Evolutionary conservation across 2,888 invertebrate species (phyloP).

Genomic region (Caenorhabditis sp.): DNA sequence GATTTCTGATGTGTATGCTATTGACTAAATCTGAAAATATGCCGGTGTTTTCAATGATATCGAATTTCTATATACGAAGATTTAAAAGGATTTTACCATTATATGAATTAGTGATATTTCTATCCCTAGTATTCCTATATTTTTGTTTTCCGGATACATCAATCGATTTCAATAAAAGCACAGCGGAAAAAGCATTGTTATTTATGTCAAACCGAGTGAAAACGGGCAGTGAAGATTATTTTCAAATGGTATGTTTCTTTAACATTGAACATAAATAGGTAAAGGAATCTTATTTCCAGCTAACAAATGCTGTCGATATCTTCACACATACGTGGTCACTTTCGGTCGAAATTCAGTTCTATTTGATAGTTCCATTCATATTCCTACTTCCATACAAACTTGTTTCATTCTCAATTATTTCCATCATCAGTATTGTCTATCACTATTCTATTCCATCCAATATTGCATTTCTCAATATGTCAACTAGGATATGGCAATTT

Average conservation of each 20-base stretch:
- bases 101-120: constrained; percentile 5
- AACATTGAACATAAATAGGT: no score
- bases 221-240: constrained; percentile 7
- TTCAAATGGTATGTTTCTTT: no score
- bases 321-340: constrained; percentile 58
- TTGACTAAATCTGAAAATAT: background rate
- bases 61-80: constrained; percentile 13
- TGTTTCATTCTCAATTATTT: constrained; percentile 8
- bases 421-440: constrained; percentile 3
- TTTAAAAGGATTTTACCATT: constrained; percentile 17
- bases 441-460: background rate
- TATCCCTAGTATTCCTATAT: background rate
- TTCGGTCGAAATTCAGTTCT: constrained; percentile 51
- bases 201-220: constrained; percentile 16
- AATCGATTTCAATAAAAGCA: background rate
- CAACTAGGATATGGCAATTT: constrained; percentile 43
- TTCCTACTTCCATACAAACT: constrained; percentile 6
- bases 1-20: constrained; percentile 15
- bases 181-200: constrained; percentile 9
- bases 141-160: background rate
- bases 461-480: constrained; percentile 30
- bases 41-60: no score
- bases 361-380: constrained; percentile 41
- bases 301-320: constrained; percentile 26
- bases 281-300: no score